phyloP scores from a whole-genome alignment of 2,113 vertebrate species.

The Cryptotis parvus region DNA sequence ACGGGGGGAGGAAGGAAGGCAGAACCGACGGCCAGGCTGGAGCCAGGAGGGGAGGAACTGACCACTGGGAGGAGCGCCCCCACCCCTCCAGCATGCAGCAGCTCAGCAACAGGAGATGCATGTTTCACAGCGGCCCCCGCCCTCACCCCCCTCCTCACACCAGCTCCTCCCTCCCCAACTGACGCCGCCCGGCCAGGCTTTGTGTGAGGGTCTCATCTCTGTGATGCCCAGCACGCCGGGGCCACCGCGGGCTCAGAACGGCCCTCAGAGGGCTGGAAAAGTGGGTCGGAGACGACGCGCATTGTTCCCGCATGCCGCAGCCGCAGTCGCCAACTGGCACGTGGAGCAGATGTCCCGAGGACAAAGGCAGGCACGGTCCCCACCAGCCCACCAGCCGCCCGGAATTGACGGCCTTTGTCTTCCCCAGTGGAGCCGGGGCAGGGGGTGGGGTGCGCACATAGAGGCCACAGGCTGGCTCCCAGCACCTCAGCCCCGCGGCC shows the following conservation, averaged over 20 bases:
- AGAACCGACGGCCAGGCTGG: conserved; percentile 46
- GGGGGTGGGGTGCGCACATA: too few species aligned
- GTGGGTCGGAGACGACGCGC: conserved; percentile 76
- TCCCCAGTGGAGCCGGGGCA: conserved; percentile 7
- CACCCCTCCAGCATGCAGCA: conserved; percentile 47
- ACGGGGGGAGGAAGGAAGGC: conserved; percentile 47
- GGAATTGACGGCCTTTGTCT: conserved; percentile 86
- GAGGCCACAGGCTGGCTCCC: not conserved
- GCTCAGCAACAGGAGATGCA: conserved; percentile 83
- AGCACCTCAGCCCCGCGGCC: not conserved
- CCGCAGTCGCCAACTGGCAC: conserved; percentile 86
- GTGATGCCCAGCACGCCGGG: conserved; percentile 49
- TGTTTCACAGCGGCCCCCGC: conserved; percentile 85
- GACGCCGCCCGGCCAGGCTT: conserved; percentile 76
- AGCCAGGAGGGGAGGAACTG: conserved; percentile 48
- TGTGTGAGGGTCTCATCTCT: conserved; percentile 78
- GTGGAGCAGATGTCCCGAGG: conserved; percentile 94
- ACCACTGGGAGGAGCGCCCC: too few species aligned
- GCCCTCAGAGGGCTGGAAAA: conserved; percentile 81
- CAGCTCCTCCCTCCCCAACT: conserved; percentile 53
- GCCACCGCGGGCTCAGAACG: conserved; percentile 82
- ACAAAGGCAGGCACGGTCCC: conserved; percentile 90
- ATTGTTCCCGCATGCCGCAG: conserved; percentile 85
- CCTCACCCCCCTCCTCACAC: conserved; percentile 27
- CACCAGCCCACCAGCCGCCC: conserved; percentile 86